A percentile compares a stretch with the other conserved stretches of the same genome.
phyloP scores from a whole-genome alignment of 1,140 invertebrate species.

The Proctacanthus coquilletti region DNA sequence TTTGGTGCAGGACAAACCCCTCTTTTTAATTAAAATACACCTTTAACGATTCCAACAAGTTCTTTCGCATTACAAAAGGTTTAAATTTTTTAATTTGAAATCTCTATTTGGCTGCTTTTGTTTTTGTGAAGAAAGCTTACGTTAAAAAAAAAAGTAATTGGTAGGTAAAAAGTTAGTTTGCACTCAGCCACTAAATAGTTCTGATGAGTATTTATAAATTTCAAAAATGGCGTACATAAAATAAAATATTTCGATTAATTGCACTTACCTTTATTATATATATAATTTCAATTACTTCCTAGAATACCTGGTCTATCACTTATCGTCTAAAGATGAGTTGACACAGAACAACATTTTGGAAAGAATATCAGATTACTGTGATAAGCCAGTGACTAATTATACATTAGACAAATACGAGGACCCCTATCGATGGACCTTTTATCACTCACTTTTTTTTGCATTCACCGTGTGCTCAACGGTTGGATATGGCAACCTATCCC shows the following conservation, averaged over 20 bases:
- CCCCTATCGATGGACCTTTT: conserved; percentile 69
- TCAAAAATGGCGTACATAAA: not conserved
- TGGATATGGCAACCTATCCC: conserved; percentile 76
- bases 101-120: too few relatives aligned
- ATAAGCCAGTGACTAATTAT: conserved; percentile 45
- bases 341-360: conserved; percentile 43
- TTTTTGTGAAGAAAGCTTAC: too few relatives aligned
- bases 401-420: conserved; percentile 39
- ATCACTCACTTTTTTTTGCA: conserved; percentile 87
- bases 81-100: too few relatives aligned
- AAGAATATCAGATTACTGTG: conserved; percentile 50
- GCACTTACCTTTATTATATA: not conserved
- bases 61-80: too few relatives aligned
- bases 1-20: too few relatives aligned
- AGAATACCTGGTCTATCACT: conserved; percentile 45
- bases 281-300: conserved; percentile 17
- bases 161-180: not conserved
- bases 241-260: not conserved
- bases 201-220: conserved; percentile 15
- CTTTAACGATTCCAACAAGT: too few relatives aligned
- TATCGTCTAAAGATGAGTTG: conserved; percentile 35
- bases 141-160: not conserved
- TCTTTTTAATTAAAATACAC: too few relatives aligned
- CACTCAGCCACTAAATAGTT: conserved; percentile 9
- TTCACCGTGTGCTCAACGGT: conserved; percentile 91